Conservation (phyloP, 2,888 invertebrate genomes). For the Limenitis camilla region DNA sequence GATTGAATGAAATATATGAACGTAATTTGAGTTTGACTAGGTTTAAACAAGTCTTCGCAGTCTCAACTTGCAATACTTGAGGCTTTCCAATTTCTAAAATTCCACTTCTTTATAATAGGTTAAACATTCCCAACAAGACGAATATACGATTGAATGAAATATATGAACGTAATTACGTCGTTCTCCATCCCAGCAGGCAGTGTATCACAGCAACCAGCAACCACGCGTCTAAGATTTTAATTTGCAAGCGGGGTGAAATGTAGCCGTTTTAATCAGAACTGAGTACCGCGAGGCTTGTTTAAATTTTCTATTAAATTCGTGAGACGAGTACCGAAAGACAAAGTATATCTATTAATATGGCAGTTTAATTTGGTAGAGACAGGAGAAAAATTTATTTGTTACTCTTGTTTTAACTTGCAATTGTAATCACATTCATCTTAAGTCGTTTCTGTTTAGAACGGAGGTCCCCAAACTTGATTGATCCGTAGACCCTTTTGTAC, state of each 20-base stretch:
- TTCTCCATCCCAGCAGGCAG: constrained; percentile 22
- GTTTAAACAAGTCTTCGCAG: too few relatives aligned
- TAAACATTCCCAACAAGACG: neutral
- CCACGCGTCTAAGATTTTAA: constrained; percentile 61
- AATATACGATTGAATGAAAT: neutral
- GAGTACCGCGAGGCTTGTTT: constrained; percentile 52
- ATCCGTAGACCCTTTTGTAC: too few relatives aligned
- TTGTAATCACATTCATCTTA: constrained; percentile 11
- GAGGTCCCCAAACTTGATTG: too few relatives aligned
- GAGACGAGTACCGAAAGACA: constrained; percentile 56
- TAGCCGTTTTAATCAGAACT: constrained; percentile 63
- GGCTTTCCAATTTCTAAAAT: constrained; percentile 9
- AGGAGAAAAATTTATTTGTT: constrained; percentile 28
- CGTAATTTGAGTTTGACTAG: too few relatives aligned
- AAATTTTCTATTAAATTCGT: constrained; percentile 68
- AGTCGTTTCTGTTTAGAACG: too few relatives aligned
- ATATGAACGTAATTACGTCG: constrained; percentile 28
- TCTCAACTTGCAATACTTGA: neutral
- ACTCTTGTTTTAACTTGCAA: constrained; percentile 16
- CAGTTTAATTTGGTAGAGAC: constrained; percentile 56
- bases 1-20: too few relatives aligned
- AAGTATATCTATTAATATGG: constrained; percentile 72
- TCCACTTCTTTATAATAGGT: neutral
- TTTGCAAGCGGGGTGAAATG: constrained; percentile 46
- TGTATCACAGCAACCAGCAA: constrained; percentile 29